A percentile compares a stretch with the other conserved stretches of the same genome.
phyloP scores from a whole-genome alignment of 2,113 vertebrate genomes.

The Pandion haliaetus region DNA sequence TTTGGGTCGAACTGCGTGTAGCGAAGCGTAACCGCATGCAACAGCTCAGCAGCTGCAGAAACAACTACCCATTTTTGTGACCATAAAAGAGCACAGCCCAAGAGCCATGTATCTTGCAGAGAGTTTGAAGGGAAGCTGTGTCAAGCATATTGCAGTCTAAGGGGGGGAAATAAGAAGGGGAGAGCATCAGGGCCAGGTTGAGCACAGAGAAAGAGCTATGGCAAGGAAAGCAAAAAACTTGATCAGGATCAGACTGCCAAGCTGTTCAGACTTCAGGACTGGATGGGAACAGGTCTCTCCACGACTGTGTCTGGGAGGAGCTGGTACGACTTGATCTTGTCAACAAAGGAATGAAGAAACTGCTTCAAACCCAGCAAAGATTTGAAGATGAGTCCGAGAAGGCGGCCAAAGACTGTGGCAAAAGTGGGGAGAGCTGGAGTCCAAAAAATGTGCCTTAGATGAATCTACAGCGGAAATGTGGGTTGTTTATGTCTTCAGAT shows the following conservation, averaged over 20 bases:
- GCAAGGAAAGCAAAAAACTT: not conserved
- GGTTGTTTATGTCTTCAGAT: conserved; percentile 12
- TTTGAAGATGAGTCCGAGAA: not conserved
- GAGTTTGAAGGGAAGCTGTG: not conserved
- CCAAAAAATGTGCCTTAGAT: not conserved
- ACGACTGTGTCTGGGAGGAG: not conserved
- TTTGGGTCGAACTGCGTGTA: not conserved
- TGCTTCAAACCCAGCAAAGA: not conserved
- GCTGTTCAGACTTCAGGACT: not conserved
- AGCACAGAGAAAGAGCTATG: not conserved
- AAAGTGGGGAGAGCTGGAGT: not conserved
- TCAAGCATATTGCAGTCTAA: no score
- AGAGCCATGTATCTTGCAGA: not conserved
- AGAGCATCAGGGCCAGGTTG: not conserved
- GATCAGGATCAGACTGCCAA: not conserved
- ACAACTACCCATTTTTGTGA: not conserved
- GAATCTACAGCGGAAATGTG: not conserved
- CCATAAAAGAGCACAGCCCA: not conserved
- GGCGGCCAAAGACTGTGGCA: not conserved
- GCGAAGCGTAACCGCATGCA: not conserved
- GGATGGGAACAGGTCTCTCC: not conserved
- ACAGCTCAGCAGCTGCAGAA: not conserved
- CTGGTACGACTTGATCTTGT: not conserved
- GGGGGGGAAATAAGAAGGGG: not conserved
- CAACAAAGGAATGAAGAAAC: not conserved